Conservation (phyloP, 2,797 vertebrate genomes). For the Podarcis lilfordi region DNA sequence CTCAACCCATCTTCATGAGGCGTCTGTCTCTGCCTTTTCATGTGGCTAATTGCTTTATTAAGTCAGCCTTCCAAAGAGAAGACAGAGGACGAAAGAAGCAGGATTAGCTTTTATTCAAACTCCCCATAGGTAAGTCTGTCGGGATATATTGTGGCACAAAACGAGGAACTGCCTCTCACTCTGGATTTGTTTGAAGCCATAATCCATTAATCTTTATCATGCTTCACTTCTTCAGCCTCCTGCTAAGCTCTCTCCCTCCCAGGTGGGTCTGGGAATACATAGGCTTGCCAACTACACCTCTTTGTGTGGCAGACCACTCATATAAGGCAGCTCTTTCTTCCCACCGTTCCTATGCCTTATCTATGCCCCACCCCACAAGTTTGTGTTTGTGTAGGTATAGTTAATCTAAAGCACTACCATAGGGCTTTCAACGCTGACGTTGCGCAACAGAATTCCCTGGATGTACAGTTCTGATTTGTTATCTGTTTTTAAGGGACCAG, state of each 20-base stretch:
- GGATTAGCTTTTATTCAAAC: not conserved
- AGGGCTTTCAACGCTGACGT: not conserved
- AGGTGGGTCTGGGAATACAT: not conserved
- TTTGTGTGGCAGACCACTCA: not conserved
- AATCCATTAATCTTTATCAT: conserved; percentile 1
- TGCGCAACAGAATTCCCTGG: not conserved
- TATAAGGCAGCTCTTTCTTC: too few species aligned
- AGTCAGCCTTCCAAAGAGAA: conserved; percentile 24
- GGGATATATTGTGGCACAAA: not conserved
- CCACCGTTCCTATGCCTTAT: not conserved
- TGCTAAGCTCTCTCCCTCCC: conserved; percentile 39
- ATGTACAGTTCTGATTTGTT: not conserved
- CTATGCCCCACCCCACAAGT: not conserved
- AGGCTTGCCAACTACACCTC: not conserved
- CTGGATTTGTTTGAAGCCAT: conserved; percentile 13
- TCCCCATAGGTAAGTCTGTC: conserved; percentile 32
- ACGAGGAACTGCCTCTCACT: conserved; percentile 21
- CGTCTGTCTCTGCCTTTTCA: conserved; percentile 43
- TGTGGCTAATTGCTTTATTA: conserved; percentile 40
- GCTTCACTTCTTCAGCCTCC: conserved; percentile 10
- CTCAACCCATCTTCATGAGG: not conserved
- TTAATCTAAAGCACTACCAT: not conserved
- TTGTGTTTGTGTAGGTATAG: not conserved
- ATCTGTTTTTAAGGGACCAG: not conserved
- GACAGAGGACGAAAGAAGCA: not conserved